Percentiles rank a stretch among this genome's conserved stretches.
These are phyloP conservation scores for Pitta sordida DNA, from an alignment of 2,113 vertebrate species.

Conservation along the genomic window DNA sequence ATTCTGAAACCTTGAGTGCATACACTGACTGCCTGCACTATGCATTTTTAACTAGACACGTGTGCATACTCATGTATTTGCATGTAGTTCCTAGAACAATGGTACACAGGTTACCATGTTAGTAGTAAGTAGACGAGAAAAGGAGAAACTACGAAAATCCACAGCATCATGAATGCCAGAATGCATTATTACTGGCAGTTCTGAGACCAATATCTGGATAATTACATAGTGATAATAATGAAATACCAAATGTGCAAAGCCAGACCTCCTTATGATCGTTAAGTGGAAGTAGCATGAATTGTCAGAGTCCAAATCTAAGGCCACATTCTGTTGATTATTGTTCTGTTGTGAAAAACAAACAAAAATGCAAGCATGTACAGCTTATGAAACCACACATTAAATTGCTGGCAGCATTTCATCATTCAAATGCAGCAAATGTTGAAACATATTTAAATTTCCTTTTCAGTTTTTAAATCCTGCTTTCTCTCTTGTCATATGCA, in stretches of 20 bases:
- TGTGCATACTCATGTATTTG: not conserved
- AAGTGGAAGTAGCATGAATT: not conserved
- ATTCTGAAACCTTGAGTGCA: not conserved
- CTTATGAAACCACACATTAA: constrained; percentile 44
- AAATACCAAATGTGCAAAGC: constrained; percentile 18
- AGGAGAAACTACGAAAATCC: not conserved
- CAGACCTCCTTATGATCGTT: not conserved
- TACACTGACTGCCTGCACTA: not conserved
- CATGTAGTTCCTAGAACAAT: not conserved
- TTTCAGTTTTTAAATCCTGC: constrained; percentile 1
- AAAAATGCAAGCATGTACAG: constrained; percentile 1
- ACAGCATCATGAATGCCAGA: not conserved
- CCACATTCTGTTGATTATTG: constrained; percentile 43
- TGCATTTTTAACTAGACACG: not conserved
- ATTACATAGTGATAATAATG: not conserved
- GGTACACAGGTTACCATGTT: not conserved
- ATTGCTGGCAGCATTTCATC: constrained; percentile 37
- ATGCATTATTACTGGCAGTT: not conserved
- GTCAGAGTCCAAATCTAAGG: not conserved
- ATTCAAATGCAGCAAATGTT: constrained; percentile 44
- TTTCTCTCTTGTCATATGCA: constrained; percentile 18
- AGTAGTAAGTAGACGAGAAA: not conserved
- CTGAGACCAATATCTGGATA: not conserved
- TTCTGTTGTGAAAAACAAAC: constrained; percentile 48
- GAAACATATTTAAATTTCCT: constrained; percentile 43